A percentile compares a stretch with the other conserved stretches of the same genome.
Conservation (phyloP, 2,113 vertebrate species). For the Pelecanus crispus region DNA sequence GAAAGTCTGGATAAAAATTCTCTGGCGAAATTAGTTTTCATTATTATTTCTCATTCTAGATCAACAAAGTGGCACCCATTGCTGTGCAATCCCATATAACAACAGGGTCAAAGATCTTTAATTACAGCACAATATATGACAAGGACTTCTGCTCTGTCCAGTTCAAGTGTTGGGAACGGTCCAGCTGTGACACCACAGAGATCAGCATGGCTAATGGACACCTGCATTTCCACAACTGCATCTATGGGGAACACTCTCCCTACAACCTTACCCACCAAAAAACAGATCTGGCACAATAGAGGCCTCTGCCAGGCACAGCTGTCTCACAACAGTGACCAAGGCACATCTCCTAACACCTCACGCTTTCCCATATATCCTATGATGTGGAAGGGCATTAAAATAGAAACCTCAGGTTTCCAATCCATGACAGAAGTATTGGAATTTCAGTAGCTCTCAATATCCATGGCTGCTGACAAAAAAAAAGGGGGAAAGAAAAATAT, state of each 20-base stretch:
- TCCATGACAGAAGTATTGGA: background rate
- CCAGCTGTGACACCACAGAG: background rate
- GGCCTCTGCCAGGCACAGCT: background rate
- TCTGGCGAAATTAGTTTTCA: background rate
- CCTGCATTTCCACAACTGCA: background rate
- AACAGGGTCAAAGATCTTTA: background rate
- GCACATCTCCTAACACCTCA: background rate
- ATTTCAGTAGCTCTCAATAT: background rate
- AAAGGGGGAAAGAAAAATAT: background rate
- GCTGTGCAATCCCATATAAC: background rate
- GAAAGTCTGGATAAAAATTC: background rate
- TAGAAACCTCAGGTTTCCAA: background rate
- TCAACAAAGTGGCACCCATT: background rate
- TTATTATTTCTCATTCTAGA: background rate
- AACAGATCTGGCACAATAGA: background rate
- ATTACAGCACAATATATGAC: background rate
- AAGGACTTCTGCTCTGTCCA: background rate
- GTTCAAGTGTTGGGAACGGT: fast-evolving
- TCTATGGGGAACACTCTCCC: fast-evolving
- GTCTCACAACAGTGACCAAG: background rate
- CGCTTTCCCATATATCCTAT: background rate
- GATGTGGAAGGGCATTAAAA: background rate
- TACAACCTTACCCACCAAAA: background rate
- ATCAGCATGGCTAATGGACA: background rate
- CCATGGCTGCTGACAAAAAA: background rate